A percentile compares a stretch with the other conserved stretches of the same genome.
Evolutionary conservation across 2,888 invertebrate genomes (phyloP).

Genomic region (Ernsta delagoae): DNA sequence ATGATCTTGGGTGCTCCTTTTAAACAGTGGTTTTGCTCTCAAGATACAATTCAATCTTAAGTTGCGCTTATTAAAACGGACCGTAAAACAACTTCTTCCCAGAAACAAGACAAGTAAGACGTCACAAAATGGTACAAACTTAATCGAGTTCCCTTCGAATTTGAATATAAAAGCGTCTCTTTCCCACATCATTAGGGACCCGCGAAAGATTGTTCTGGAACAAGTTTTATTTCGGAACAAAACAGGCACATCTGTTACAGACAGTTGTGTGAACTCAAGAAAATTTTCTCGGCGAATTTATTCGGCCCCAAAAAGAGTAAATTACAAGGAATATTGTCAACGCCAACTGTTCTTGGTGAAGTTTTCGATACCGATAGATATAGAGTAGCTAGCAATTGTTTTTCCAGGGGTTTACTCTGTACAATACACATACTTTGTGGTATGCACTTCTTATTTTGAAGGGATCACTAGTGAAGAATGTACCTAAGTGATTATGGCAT

Average conservation of each 20-base stretch:
- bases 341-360: slow-evolving; percentile 56
- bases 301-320: slow-evolving; percentile 74
- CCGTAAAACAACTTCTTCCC: no score
- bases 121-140: background rate
- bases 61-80: no score
- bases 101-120: background rate
- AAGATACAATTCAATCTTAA: no score
- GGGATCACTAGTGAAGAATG: no score
- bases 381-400: slow-evolving; percentile 18
- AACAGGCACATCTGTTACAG: slow-evolving; percentile 63
- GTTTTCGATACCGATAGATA: slow-evolving; percentile 30
- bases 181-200: slow-evolving; percentile 21
- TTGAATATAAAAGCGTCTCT: background rate
- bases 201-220: slow-evolving; percentile 21
- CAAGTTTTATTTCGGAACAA: slow-evolving; percentile 45
- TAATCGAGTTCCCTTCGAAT: background rate
- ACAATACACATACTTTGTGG: no score
- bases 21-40: no score
- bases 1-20: no score
- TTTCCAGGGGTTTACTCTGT: background rate
- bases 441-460: no score
- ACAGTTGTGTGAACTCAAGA: slow-evolving; percentile 50
- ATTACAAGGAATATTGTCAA: slow-evolving; percentile 76
- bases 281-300: slow-evolving; percentile 62
- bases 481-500: no score